Evolutionary conservation across 2,888 invertebrate species (phyloP).

Genomic region (Sepiola atlantica): DNA sequence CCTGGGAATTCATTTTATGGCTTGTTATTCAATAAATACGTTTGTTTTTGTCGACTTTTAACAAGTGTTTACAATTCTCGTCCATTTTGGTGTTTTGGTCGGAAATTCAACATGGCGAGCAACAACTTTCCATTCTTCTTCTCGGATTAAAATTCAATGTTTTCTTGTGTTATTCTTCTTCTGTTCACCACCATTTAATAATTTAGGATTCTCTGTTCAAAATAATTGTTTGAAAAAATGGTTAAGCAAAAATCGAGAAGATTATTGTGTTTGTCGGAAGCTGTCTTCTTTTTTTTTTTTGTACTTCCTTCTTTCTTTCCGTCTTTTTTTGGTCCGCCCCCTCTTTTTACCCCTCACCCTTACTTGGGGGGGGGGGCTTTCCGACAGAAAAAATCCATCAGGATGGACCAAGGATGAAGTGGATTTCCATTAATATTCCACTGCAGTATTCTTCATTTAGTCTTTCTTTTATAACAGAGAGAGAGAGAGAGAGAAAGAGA

Average conservation of each 20-base stretch:
- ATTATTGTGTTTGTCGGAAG: background rate
- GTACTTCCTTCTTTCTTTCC: background rate
- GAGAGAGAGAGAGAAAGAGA: no score
- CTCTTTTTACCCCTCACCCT: background rate
- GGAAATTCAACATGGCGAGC: conserved; percentile 63
- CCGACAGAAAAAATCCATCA: background rate
- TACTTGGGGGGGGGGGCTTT: background rate
- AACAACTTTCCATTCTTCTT: background rate
- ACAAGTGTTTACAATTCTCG: background rate
- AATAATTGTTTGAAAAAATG: background rate
- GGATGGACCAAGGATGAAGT: background rate
- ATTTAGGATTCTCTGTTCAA: background rate
- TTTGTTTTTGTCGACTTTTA: background rate
- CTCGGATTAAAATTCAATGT: no score
- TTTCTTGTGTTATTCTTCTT: background rate
- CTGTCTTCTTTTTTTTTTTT: background rate
- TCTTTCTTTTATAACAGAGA: no score
- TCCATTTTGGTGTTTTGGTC: conserved; percentile 48
- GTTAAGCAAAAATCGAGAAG: background rate
- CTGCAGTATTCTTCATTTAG: no score
- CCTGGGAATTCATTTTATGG: background rate
- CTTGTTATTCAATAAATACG: background rate
- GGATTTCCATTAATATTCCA: background rate
- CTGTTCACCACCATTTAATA: background rate
- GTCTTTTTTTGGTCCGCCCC: background rate